These are phyloP conservation scores for Phyllostomus hastatus DNA, from an alignment of 2,113 vertebrate species.

Conservation along the genomic window DNA sequence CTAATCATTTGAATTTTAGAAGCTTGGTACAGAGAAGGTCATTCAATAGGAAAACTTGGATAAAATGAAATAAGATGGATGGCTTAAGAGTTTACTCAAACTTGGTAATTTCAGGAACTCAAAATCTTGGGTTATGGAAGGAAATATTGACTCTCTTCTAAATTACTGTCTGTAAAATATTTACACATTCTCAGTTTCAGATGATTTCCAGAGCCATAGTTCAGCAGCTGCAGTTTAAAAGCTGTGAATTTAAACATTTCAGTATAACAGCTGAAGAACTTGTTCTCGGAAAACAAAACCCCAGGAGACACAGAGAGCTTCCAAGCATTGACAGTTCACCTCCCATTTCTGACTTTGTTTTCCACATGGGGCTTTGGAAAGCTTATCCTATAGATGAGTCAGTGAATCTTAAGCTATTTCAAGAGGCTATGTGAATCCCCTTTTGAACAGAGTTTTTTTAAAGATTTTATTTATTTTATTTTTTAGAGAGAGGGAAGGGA, in stretches of 20 bases:
- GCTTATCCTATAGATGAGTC: background rate
- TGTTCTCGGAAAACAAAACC: background rate
- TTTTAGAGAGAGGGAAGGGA: no score
- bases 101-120: slow-evolving; percentile 37
- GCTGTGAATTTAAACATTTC: slow-evolving; percentile 54
- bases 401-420: background rate
- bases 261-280: slow-evolving; percentile 37
- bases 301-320: background rate
- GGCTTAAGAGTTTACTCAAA: slow-evolving; percentile 19
- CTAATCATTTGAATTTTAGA: slow-evolving; percentile 28
- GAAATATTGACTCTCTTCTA: slow-evolving; percentile 42
- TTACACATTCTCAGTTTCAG: slow-evolving; percentile 36
- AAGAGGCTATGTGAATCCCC: background rate
- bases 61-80: background rate
- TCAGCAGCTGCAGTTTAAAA: slow-evolving; percentile 59
- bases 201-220: slow-evolving; percentile 52
- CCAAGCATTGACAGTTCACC: background rate
- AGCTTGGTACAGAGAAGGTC: background rate
- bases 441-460: background rate
- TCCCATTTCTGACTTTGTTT: background rate
- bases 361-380: fast-evolving
- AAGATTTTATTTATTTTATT: no score
- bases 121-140: background rate
- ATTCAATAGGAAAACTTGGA: background rate
- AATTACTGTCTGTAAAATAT: slow-evolving; percentile 41